Evolutionary conservation across 2,113 vertebrate genomes (phyloP), one percentile per base, ranked within the genome.

Genomic region (Polyodon spathula): DNA sequence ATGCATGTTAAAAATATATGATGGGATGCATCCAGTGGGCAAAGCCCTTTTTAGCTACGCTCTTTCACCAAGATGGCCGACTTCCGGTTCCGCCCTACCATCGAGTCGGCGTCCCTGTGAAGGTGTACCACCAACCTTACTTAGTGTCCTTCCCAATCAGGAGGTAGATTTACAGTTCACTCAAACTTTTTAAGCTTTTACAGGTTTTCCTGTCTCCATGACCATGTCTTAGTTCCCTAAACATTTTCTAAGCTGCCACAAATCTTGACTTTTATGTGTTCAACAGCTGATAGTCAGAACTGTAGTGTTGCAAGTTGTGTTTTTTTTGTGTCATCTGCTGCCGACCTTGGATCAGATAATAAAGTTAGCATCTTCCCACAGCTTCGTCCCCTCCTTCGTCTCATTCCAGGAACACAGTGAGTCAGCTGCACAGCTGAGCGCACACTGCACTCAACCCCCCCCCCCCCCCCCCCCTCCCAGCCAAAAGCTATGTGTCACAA

Each of bases 321-420:
- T 78, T 77, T 81, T 71, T 73, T 75, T 86, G 83, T 86, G 80
- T 89, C 92, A 92, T 94, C 92, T 94, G 94, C 86, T 89, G 81
- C 85, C 69, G 78, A 81, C 79, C 86, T 83, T 81, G 77, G 69
- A 89, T 85, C 89, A 88, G 88, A 91, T 89, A 89, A 93, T 90
- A 86, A 89, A 90, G 89, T 91, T 88, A 86, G 86, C 83, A 76
- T 84, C 82, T 85, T 76, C 79, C 86, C 87, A 86, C 87, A 81
- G 84, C 81, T 84, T 84, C 85, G 82, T 87, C 81, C 80, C 84
- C 82, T 84, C 85, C 80, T 84, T 3, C 1, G 27, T 83, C 76
- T 74, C 83, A 81, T 86, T 89, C 86, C 82, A 89, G 86, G 85
- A 89, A 86, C 81, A 74, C 74, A 79, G 78, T 90, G 85, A 88